A percentile compares a stretch with the other conserved stretches of the same genome.
phyloP scores from a whole-genome alignment of 2,797 vertebrate species.

The Morus bassanus region DNA sequence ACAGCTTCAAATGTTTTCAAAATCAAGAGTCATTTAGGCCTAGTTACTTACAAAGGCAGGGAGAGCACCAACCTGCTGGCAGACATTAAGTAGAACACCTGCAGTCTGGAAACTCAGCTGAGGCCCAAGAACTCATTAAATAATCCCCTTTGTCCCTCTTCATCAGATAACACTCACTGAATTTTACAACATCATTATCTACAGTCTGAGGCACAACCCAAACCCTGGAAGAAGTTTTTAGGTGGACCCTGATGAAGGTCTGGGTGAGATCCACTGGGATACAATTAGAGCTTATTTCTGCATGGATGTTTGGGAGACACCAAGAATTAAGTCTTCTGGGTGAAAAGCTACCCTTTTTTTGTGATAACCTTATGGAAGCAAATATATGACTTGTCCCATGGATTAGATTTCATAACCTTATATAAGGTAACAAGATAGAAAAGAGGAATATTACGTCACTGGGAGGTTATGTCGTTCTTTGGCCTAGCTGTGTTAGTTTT shows the following conservation, averaged over 20 bases:
- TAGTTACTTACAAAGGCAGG: not conserved
- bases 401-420: not conserved
- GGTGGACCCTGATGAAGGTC: not conserved
- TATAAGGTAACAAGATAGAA: constrained; percentile 2
- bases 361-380: not conserved
- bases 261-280: not conserved
- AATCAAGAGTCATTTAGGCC: not conserved
- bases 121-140: not conserved
- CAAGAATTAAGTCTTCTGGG: not conserved
- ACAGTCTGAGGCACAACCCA: not conserved
- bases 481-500: not conserved
- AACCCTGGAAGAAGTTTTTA: not conserved
- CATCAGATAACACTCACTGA: not conserved
- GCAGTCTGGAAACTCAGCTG: not conserved
- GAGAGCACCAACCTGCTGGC: not conserved
- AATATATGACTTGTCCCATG: not conserved
- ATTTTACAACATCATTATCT: not conserved
- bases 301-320: not conserved
- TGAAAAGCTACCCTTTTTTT: not conserved
- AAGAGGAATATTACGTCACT: constrained; percentile 26
- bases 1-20: not conserved
- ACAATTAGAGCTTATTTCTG: not conserved
- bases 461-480: constrained; percentile 9
- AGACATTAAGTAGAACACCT: not conserved
- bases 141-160: not conserved